phyloP scores from a whole-genome alignment of 2,888 invertebrate genomes.

The Athetis lepigone region DNA sequence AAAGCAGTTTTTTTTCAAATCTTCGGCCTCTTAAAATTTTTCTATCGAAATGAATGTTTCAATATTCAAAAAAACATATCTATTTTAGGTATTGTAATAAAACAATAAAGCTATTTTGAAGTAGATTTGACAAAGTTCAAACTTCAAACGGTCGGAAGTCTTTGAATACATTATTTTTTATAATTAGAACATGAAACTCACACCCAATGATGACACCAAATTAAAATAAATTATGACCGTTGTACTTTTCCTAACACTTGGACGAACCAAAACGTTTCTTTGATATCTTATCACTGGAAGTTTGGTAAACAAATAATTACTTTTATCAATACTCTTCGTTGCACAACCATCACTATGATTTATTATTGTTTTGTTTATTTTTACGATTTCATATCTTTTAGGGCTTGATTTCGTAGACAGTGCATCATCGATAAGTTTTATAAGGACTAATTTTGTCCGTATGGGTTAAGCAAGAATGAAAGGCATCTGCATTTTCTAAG shows the following conservation, averaged over 20 bases:
- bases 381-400: constrained; percentile 9
- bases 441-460: too few relatives aligned
- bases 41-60: too few relatives aligned
- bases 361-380: constrained; percentile 36
- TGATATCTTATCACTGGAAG: constrained; percentile 49
- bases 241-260: constrained; percentile 40
- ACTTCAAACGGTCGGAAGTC: neutral
- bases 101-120: neutral
- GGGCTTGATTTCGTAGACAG: constrained; percentile 6
- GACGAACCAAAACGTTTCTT: constrained; percentile 15
- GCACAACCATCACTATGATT: constrained; percentile 36
- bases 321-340: constrained; percentile 49
- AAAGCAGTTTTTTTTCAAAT: neutral
- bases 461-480: too few relatives aligned
- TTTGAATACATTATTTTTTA: neutral
- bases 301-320: constrained; percentile 54
- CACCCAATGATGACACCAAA: constrained; percentile 9
- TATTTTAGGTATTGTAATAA: neutral
- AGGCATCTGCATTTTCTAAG: neutral
- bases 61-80: neutral
- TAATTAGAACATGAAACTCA: constrained; percentile 16
- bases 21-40: neutral
- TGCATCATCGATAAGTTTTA: neutral
- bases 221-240: constrained; percentile 21
- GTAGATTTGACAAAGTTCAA: neutral